Base-by-base conservation (phyloP, 2,797 vertebrate species). In the Moxostoma hubbsi region DNA sequence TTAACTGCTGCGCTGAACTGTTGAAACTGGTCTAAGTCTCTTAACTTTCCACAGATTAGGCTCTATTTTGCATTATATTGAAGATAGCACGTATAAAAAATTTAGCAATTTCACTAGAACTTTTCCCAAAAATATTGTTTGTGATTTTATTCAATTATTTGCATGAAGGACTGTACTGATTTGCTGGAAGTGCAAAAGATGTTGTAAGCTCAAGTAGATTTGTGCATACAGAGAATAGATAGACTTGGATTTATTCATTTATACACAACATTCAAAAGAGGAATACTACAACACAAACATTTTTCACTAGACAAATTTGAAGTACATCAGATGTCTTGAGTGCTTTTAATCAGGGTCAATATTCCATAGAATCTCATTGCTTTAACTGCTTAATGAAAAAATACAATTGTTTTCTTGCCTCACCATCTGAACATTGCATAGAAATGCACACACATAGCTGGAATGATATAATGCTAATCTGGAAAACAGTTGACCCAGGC, bases 401-500 rank as follows among this genome's bases (percentile, higher is more conserved):
- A 5, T 24, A 36, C 4, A 36, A 3, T 36, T 36, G 36, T 36
- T 36, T 24, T 36, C 36, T 13, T n/a, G 7, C 11, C 36, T 70
- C 46, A 55, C 36, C 62, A 57, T 15, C n/a, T 79, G 50, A 80
- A 12, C n/a, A n/a, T 45, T 15, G 49, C n/a, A 62, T 53, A 80
- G 43, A 59, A 77, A 72, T 58, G 49, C 46, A 76, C 47, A 71
- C 54, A 65, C 69, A 79, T 76, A 80, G 58, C 81, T 84, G 47
- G 36, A 79, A 54, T 84, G 79, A 73, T 78, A 73, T 62, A 67
- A 76, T 77, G 64, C 73, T 89, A 85, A 92, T 87, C 88, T 79
- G 81, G 82, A 91, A 93, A 87, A 88, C 85, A 89, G 81, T 78
- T 77, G 62, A 88, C 79, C 77, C 66, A 82, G 84, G 83, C 84